Base-by-base conservation (phyloP, 2,113 vertebrate genomes). In the Epinephelus fuscoguttatus region DNA sequence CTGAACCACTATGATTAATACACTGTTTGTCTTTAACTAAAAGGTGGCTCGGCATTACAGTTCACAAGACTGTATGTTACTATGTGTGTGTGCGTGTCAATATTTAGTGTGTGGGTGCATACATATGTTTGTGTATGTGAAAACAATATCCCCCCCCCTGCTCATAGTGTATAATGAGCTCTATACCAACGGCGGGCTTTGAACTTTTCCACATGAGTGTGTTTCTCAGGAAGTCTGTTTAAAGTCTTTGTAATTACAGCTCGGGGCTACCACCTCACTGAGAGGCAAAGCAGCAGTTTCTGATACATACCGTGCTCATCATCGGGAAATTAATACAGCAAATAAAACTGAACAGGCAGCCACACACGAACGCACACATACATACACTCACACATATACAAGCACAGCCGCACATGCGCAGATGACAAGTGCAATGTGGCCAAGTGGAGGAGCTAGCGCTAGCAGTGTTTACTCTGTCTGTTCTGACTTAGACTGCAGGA, bases 211-310 rank as follows among this genome's bases (percentile, higher is more conserved):
- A 80, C 84, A 75, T 18, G 47, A 90, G 68, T 87, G 84, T 71
- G 76, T 88, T 91, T 88, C 88, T 90, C 88, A 88, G 89, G 86
- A 91, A 93, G 90, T 80, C 82, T 83, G 78, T 87, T 93, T 88
- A 81, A 90, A 90, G 88, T 91, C 88, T 88, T 79, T 86, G 83
- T 93, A 94, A 92, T 93, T 91, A 90, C 83, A 89, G 94, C 93
- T 88, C 37, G 59, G 70, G 87, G 92, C 90, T 45, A 80, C 70
- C 78, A 85, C 78, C 80, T 89, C 78, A 74, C 86, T 77, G 86
- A 63, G 81, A 86, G 85, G 84, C 82, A 75, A 78, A 89, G 86
- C 85, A 69, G 72, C 77, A 74, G 47, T 70, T 67, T 88, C 83
- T 55, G 70, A 84, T 85, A 81, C 64, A 27, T 63, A 61, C 80